Base-by-base conservation (phyloP, 2,888 invertebrate genomes). In the Ormia ochracea region DNA sequence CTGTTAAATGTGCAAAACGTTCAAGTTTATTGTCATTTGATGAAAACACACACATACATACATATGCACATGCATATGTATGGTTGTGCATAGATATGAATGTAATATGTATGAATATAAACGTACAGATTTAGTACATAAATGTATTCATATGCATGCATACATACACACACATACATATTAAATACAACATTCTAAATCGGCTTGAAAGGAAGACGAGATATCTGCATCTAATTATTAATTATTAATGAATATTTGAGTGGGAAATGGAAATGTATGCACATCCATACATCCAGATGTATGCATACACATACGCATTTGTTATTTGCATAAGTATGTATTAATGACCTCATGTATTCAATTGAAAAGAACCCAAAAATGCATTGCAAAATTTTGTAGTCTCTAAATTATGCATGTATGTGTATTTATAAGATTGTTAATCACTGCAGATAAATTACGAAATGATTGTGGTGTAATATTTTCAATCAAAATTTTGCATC, bases 21-120 rank as follows among this genome's bases (percentile, higher is more conserved):
- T 74, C 74, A 75, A 75, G 74, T 75, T 75, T 59, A 75, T 66
- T 66, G 74, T 75, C 74, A 66, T 43, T 43, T 14, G 43, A 58
- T 66, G 58, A 48, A 58, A 61, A 61, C 14, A 43, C n/a, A n/a
- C n/a, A n/a, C n/a, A n/a, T n/a, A n/a, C n/a, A n/a, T n/a, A n/a
- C n/a, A n/a, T n/a, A n/a, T n/a, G n/a, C n/a, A n/a, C n/a, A n/a
- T n/a, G n/a, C n/a, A n/a, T n/a, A n/a, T n/a, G n/a, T n/a, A n/a
- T n/a, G n/a, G n/a, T n/a, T n/a, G n/a, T n/a, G n/a, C n/a, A n/a
- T n/a, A n/a, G n/a, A n/a, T n/a, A n/a, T n/a, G n/a, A n/a, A n/a
- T n/a, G n/a, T n/a, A n/a, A n/a, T n/a, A n/a, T n/a, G n/a, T n/a
- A n/a, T n/a, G n/a, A n/a, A n/a, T n/a, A n/a, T n/a, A n/a, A n/a